These are phyloP conservation scores for Diarsia mendica DNA, from an alignment of 2,888 invertebrate species.

Conservation along the genomic window DNA sequence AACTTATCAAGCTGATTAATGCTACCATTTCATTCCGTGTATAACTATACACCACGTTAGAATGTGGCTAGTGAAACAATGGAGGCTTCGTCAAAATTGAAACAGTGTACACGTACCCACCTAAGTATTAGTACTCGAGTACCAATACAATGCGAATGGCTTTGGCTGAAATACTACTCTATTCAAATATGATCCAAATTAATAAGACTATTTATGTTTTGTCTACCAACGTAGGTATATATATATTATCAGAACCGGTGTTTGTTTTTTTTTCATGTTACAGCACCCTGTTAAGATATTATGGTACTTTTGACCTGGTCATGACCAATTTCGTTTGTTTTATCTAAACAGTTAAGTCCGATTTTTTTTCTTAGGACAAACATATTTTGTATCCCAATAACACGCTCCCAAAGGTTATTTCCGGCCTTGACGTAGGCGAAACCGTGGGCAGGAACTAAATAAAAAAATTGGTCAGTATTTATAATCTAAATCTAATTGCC, in stretches of 20 bases:
- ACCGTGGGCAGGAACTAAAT: background rate
- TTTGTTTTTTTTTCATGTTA: no score
- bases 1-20: background rate
- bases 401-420: background rate
- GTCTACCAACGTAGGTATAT: background rate
- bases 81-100: conserved; percentile 39
- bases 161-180: conserved; percentile 3
- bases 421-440: background rate
- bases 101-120: conserved; percentile 24
- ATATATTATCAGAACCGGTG: no score
- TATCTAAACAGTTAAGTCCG: no score
- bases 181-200: background rate
- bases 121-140: conserved; percentile 24
- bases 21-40: conserved; percentile 7
- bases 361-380: no score
- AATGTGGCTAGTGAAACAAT: conserved; percentile 32
- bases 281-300: no score
- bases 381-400: background rate
- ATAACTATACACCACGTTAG: conserved; percentile 10
- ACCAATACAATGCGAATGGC: conserved; percentile 22
- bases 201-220: background rate
- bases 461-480: background rate
- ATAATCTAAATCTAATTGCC: background rate
- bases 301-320: no score
- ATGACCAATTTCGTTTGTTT: no score